Base-by-base conservation (phyloP, 1,140 invertebrate genomes). In the Cyphomyrmex costatus region DNA sequence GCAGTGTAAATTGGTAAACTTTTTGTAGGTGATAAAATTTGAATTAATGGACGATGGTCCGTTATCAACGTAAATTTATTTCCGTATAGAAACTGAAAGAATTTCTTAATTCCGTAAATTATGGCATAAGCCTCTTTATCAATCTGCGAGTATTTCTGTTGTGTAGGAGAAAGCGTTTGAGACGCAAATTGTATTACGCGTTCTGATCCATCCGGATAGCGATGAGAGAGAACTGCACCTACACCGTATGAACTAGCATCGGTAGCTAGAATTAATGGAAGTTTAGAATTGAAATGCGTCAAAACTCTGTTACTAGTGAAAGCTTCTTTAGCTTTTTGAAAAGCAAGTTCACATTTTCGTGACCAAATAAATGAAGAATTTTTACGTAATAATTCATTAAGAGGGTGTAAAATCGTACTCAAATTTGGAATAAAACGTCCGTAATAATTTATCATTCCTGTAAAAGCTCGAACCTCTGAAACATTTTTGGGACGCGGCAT, bases 41-140 rank as follows among this genome's bases (percentile, higher is more conserved):
- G 70, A 16, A 91, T 80, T 27, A 96, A 77, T 0, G 95, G 94
- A 73, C 95, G 93, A 74, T 96, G 95, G 79, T 96, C 95, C 7
- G 95, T 96, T 16, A 92, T 76, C 19, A 96, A 71, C 6, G 42
- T 78, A 46, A 49, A 78, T 12, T 63, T 19, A 7, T 30, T 30
- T 1, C 42, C 74, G 6, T 61, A 42, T 1, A 78, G 2, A 27
- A 21, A 63, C 30, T 78, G 36, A 12, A 30, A 46, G 7, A 42
- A 78, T 10, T 63, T 63, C 21, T 78, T 78, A 8, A 78, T 5
- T 0, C 30, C 36, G 3, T 27, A 78, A n/a, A 78, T 78, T 2
- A 78, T 53, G 3, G 56, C 56, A 12, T 24, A 60, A 10, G 21
- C 21, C 19, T 58, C 21, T 58, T 60, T 60, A 1, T 46, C 33